These are phyloP conservation scores for Entelurus aequoreus DNA, from an alignment of 2,113 vertebrate species.

Conservation along the genomic window DNA sequence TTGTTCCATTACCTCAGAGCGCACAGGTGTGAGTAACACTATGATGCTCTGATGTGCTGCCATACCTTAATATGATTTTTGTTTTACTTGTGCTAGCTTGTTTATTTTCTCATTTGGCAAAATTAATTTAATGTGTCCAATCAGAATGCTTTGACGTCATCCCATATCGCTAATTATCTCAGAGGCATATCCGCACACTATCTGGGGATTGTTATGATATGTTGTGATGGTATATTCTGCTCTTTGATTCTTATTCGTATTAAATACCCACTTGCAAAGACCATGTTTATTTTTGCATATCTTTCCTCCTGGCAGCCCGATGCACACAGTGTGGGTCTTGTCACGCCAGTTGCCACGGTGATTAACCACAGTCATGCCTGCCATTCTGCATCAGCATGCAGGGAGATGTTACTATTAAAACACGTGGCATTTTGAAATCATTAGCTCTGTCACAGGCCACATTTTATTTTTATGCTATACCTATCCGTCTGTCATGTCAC, in stretches of 20 bases:
- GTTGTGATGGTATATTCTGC: neutral
- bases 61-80: too few relatives aligned
- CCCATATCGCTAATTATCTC: too few relatives aligned
- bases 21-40: too few relatives aligned
- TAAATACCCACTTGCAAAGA: conserved; percentile 4
- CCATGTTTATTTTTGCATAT: conserved; percentile 5
- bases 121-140: too few relatives aligned
- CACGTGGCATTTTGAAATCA: conserved; percentile 3
- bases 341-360: conserved; percentile 14
- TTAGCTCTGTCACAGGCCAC: neutral
- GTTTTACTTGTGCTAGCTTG: too few relatives aligned
- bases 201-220: neutral
- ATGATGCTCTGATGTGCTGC: too few relatives aligned
- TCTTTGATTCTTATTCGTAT: conserved; percentile 5
- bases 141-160: too few relatives aligned
- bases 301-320: neutral
- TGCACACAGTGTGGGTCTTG: conserved; percentile 2
- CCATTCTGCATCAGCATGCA: conserved; percentile 1
- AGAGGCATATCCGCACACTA: too few relatives aligned
- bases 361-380: conserved; percentile 14
- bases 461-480: conserved; percentile 3
- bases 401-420: conserved; percentile 19
- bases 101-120: too few relatives aligned
- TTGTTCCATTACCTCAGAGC: conserved; percentile 21
- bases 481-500: conserved; percentile 12